Conservation (phyloP, 2,888 invertebrate species). For the Cosmopolites sordidus region DNA sequence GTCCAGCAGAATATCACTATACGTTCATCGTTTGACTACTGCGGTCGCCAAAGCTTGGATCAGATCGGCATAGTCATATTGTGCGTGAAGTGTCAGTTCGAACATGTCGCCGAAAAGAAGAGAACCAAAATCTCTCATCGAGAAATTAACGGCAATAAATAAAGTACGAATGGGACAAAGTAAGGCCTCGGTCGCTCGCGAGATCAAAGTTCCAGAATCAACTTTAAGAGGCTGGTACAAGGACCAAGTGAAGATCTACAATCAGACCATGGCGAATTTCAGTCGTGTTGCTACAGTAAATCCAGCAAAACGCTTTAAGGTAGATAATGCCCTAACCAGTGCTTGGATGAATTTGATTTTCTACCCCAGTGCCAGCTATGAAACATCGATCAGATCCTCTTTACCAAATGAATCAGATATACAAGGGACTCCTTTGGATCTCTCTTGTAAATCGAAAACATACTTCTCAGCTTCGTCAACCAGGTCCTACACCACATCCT, state of each 20-base stretch:
- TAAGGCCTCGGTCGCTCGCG: constrained; percentile 79
- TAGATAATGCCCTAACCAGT: constrained; percentile 42
- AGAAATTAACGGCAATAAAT: constrained; percentile 77
- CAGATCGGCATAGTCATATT: too few relatives aligned
- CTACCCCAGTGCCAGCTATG: neutral
- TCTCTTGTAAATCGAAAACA: too few relatives aligned
- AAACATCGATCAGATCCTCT: constrained; percentile 18
- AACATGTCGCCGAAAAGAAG: too few relatives aligned
- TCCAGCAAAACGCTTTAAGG: constrained; percentile 33
- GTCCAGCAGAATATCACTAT: too few relatives aligned
- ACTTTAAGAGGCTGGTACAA: constrained; percentile 86
- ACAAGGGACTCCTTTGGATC: constrained; percentile 28
- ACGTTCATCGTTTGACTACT: too few relatives aligned
- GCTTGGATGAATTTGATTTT: constrained; percentile 36
- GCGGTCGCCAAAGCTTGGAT: too few relatives aligned
- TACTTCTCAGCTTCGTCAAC: too few relatives aligned
- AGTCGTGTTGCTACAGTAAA: constrained; percentile 57
- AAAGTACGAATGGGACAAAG: constrained; percentile 81
- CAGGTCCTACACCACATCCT: too few relatives aligned
- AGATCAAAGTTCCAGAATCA: constrained; percentile 82
- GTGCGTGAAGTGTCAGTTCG: too few relatives aligned
- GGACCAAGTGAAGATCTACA: constrained; percentile 67
- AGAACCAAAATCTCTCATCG: constrained; percentile 55
- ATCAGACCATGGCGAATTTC: constrained; percentile 8
- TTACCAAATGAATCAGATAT: constrained; percentile 17